A percentile compares a stretch with the other conserved stretches of the same genome.
phyloP scores from a whole-genome alignment of 2,888 invertebrate genomes.

The Phyto melanocephala region DNA sequence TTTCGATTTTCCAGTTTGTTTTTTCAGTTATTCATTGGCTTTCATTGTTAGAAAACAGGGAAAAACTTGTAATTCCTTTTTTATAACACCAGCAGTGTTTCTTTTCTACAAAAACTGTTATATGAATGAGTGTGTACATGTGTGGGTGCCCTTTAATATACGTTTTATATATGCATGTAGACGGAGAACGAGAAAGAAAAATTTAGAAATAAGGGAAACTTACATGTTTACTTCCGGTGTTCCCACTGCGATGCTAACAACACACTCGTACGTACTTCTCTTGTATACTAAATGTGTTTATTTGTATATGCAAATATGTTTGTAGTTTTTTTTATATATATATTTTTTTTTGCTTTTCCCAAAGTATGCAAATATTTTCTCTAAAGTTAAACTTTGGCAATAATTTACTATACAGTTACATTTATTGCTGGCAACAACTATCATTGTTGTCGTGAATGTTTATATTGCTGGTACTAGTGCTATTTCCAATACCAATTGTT shows the following conservation, averaged over 20 bases:
- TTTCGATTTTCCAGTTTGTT: slow-evolving; percentile 58
- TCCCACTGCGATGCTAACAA: slow-evolving; percentile 6
- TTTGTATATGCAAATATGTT: slow-evolving; percentile 40
- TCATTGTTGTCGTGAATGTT: slow-evolving; percentile 52
- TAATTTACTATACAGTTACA: slow-evolving; percentile 60
- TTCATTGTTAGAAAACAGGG: slow-evolving; percentile 23
- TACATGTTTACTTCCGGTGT: slow-evolving; percentile 61
- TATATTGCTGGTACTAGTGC: slow-evolving; percentile 15
- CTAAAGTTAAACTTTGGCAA: slow-evolving; percentile 61
- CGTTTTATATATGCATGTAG: no score
- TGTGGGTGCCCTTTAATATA: neutral
- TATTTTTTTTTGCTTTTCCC: no score
- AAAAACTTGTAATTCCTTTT: slow-evolving; percentile 6
- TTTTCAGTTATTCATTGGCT: neutral
- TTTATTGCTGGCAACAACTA: slow-evolving; percentile 55
- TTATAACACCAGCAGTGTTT: slow-evolving; percentile 5
- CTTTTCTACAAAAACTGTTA: neutral
- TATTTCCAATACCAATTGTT: slow-evolving; percentile 23
- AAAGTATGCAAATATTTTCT: slow-evolving; percentile 42
- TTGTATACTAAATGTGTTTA: neutral
- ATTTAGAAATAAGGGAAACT: slow-evolving; percentile 23
- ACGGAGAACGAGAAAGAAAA: neutral
- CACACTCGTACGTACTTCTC: neutral
- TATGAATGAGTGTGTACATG: neutral
- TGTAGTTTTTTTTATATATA: slow-evolving; percentile 29